A percentile compares a stretch with the other conserved stretches of the same genome.
phyloP scores from a whole-genome alignment of 1,140 invertebrate species.

The Asobara japonica region DNA sequence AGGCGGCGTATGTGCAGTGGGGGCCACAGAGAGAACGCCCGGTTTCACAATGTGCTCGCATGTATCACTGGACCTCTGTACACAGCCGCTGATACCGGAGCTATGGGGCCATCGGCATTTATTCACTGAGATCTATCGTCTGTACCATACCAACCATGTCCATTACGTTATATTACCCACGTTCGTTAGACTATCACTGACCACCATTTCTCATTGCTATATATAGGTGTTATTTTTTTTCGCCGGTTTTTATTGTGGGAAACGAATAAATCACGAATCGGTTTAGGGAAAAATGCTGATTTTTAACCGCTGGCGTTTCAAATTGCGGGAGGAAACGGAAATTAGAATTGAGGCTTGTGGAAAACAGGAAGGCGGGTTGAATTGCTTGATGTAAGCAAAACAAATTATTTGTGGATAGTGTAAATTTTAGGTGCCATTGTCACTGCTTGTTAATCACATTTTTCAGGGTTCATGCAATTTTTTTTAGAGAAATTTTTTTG shows the following conservation, averaged over 20 bases:
- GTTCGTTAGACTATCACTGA: slow-evolving; percentile 20
- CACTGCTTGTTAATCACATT: not conserved
- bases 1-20: not conserved
- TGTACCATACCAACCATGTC: slow-evolving; percentile 19
- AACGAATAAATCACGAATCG: not conserved
- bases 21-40: not conserved
- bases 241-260: not conserved
- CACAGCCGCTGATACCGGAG: slow-evolving; percentile 21
- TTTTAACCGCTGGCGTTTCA: not conserved
- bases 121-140: slow-evolving; percentile 24
- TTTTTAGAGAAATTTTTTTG: no score
- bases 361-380: not conserved
- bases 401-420: not conserved
- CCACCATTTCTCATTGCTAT: slow-evolving; percentile 1
- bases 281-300: slow-evolving; percentile 30
- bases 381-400: not conserved
- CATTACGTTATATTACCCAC: slow-evolving; percentile 20
- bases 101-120: slow-evolving; percentile 22
- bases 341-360: not conserved
- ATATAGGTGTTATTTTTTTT: not conserved
- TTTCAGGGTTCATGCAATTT: no score
- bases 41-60: slow-evolving; percentile 30
- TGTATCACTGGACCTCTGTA: slow-evolving; percentile 25
- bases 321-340: slow-evolving; percentile 6
- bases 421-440: not conserved